Evolutionary conservation across 2,113 vertebrate species (phyloP).

Genomic region (Solea solea): DNA sequence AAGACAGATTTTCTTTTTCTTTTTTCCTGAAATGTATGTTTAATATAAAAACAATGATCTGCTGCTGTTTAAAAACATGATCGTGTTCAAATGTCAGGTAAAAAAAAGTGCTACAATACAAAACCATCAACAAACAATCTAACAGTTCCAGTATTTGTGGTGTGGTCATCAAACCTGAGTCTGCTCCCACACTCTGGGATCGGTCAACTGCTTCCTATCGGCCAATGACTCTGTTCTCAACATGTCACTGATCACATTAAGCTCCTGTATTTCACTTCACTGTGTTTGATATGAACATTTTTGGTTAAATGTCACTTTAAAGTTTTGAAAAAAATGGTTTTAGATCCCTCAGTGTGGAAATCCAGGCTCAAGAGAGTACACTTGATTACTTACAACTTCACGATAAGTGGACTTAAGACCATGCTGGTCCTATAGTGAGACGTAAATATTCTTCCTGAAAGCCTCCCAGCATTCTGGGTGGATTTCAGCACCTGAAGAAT

Average conservation of each 20-base stretch:
- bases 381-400: no score
- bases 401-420: no score
- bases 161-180: background rate
- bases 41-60: constrained; percentile 42
- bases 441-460: background rate
- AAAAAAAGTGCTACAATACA: constrained; percentile 59
- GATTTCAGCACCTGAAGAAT: background rate
- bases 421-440: no score
- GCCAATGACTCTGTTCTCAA: background rate
- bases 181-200: background rate
- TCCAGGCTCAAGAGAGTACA: no score
- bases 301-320: no score
- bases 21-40: constrained; percentile 16
- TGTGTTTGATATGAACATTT: no score
- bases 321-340: no score
- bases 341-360: no score
- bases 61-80: constrained; percentile 16
- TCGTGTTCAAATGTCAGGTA: constrained; percentile 31
- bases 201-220: background rate
- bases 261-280: no score
- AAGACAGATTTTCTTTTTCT: background rate
- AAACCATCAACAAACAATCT: background rate
- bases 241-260: background rate
- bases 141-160: background rate
- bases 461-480: background rate